Percentiles rank a stretch among this genome's conserved stretches.
Conservation (phyloP, 2,113 vertebrate genomes). For the Chloebia gouldiae region DNA sequence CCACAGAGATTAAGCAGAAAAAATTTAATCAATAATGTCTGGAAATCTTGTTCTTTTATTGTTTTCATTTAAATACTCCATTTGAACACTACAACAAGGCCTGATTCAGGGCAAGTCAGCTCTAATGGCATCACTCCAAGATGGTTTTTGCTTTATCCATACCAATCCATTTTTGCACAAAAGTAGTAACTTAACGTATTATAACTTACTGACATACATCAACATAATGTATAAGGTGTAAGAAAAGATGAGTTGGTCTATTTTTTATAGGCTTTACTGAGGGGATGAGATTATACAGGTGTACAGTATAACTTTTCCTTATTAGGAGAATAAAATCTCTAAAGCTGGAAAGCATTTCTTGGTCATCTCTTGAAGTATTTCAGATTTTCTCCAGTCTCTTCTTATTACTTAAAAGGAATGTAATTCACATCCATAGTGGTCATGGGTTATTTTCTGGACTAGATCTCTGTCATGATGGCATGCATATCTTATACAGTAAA, state of each 20-base stretch:
- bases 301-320: constrained; percentile 7
- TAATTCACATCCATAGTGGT: neutral
- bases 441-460: constrained; percentile 34
- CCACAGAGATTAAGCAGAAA: neutral
- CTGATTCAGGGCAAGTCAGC: neutral
- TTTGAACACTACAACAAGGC: neutral
- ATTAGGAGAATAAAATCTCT: constrained; percentile 20
- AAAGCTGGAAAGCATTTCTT: neutral
- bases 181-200: neutral
- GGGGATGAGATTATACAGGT: neutral
- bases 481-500: neutral
- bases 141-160: neutral
- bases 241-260: neutral
- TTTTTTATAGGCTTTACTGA: neutral
- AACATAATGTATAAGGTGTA: neutral
- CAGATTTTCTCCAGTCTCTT: neutral
- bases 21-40: neutral
- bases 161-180: neutral
- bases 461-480: neutral
- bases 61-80: neutral
- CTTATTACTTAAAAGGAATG: neutral
- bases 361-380: neutral
- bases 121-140: neutral
- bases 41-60: neutral
- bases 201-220: neutral